Conservation (phyloP, 2,888 invertebrate species). For the Charanyca ferruginea region DNA sequence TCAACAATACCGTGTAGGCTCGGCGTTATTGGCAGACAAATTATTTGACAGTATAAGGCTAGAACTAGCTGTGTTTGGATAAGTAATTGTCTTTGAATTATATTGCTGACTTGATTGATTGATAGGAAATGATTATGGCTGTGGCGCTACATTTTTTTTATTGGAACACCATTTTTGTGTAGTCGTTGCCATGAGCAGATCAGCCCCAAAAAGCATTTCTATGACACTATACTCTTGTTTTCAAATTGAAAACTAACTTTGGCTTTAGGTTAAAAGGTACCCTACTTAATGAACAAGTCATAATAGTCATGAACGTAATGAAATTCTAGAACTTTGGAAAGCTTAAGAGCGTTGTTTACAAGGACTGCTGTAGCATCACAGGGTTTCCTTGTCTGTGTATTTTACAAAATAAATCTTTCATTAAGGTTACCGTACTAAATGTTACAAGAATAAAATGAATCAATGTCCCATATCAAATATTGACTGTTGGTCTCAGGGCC, state of each 20-base stretch:
- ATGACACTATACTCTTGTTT: too few relatives aligned
- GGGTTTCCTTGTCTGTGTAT: neutral
- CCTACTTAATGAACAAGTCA: too few relatives aligned
- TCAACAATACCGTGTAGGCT: conserved; percentile 55
- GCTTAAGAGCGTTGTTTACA: neutral
- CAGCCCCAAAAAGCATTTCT: too few relatives aligned
- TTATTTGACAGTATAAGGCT: conserved; percentile 40
- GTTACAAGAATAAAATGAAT: neutral
- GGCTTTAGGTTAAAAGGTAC: too few relatives aligned
- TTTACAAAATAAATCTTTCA: neutral
- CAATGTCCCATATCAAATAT: conserved; percentile 11
- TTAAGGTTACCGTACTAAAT: neutral
- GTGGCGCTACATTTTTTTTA: conserved; percentile 23
- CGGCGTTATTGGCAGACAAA: conserved; percentile 41
- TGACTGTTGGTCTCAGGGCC: neutral
- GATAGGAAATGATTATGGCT: conserved; percentile 20
- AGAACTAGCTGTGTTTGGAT: conserved; percentile 32
- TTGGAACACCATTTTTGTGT: conserved; percentile 23
- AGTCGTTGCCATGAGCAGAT: conserved; percentile 1
- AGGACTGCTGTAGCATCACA: neutral
- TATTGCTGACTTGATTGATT: conserved; percentile 46
- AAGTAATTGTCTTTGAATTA: conserved; percentile 42
- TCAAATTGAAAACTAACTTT: too few relatives aligned
- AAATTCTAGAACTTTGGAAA: neutral
- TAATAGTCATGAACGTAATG: too few relatives aligned